phyloP scores from a whole-genome alignment of 2,797 vertebrate genomes.

The Typhlichthys eigenmanni region DNA sequence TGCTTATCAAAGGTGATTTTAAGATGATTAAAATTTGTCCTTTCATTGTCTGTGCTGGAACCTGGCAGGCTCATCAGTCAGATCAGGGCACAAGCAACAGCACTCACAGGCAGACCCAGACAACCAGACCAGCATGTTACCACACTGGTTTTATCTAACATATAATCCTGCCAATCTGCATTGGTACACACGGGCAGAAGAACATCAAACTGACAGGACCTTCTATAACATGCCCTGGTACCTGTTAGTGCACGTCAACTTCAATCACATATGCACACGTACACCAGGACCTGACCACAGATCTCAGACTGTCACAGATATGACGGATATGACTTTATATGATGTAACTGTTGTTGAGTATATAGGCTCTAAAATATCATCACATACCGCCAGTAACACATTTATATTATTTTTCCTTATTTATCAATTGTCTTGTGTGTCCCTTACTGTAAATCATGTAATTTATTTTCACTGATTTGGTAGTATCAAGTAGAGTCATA shows the following conservation, averaged over 20 bases:
- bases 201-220: conserved; percentile 75
- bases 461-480: not conserved
- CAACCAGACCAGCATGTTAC: conserved; percentile 45
- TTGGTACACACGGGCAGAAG: conserved; percentile 66
- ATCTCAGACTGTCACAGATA: conserved; percentile 31
- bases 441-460: not conserved
- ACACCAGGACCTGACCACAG: conserved; percentile 38
- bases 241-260: conserved; percentile 71
- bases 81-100: conserved; percentile 21
- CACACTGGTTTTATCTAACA: conserved; percentile 54
- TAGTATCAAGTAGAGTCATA: not conserved
- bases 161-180: conserved; percentile 72
- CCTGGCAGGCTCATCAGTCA: conserved; percentile 33
- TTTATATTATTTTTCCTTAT: not conserved
- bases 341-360: conserved; percentile 13
- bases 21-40: conserved; percentile 18
- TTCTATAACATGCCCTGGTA: conserved; percentile 33
- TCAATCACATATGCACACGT: conserved; percentile 70
- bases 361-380: not conserved
- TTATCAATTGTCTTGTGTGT: not conserved
- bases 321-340: conserved; percentile 36
- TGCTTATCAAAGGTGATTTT: not conserved
- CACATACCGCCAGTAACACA: not conserved
- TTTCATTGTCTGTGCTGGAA: conserved; percentile 11
- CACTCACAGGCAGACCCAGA: conserved; percentile 39